A percentile compares a stretch with the other conserved stretches of the same genome.
These are phyloP conservation scores for Dolichallabes microphthalmus DNA, from an alignment of 2,113 vertebrate species.

Conservation along the genomic window DNA sequence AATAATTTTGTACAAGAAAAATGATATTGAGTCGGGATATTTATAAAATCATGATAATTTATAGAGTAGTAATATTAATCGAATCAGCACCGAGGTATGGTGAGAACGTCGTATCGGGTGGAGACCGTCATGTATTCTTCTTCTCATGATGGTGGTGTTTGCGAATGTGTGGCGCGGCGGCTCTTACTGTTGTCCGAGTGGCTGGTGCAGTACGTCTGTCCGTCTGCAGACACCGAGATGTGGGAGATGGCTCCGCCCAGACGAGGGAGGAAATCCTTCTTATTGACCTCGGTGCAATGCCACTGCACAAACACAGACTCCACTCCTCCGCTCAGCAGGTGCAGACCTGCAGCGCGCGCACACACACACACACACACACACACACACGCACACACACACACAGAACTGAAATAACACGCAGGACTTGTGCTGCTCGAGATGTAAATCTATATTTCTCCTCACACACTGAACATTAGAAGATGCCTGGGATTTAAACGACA, in stretches of 20 bases:
- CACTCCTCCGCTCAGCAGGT: slow-evolving; percentile 86
- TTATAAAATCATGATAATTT: no score
- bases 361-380: neutral
- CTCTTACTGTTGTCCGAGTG: slow-evolving; percentile 93
- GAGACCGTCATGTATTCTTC: neutral
- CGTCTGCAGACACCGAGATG: slow-evolving; percentile 80
- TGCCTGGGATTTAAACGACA: neutral
- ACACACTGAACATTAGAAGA: neutral
- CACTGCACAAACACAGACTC: slow-evolving; percentile 93
- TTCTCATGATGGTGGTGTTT: no score
- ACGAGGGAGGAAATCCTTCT: slow-evolving; percentile 88
- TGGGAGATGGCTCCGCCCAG: slow-evolving; percentile 85
- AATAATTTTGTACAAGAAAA: no score
- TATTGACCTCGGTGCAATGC: slow-evolving; percentile 74
- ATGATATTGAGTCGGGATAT: no score
- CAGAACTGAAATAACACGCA: neutral
- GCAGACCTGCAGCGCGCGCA: slow-evolving; percentile 73
- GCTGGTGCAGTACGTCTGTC: slow-evolving; percentile 80
- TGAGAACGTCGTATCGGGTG: no score
- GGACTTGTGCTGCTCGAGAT: neutral
- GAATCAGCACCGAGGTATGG: no score
- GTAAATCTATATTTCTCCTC: neutral
- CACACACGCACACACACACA: neutral
- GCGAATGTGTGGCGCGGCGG: no score
- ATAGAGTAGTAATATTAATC: no score